Base-by-base conservation (phyloP, 2,888 invertebrate genomes). In the Agonopterix alstromeriana region DNA sequence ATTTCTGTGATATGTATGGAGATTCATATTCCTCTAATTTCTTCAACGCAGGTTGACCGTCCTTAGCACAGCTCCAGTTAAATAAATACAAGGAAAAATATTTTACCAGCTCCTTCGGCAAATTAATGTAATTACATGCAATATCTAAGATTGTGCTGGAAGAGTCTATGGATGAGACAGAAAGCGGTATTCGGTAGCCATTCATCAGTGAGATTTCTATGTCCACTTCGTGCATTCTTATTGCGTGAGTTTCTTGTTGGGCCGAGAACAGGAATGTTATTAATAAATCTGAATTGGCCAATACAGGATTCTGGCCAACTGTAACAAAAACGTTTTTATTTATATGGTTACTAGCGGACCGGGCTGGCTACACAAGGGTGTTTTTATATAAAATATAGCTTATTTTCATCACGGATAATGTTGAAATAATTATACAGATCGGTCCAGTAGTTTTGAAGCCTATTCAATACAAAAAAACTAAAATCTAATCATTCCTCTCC, bases 1-100 rank as follows among this genome's bases (percentile, higher is more conserved):
- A 93, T 73, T 94, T 94, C 61, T 96, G 93, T 48, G 98, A 97
- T 83, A 98, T 95, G 84, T 94, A 96, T 0, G 99, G 98, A 58
- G 98, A 97, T 90, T 99, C 99, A 90, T 98, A 99, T 79, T 98
- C 96, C 86, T 98, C 96, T 56, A 99, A 88, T 77, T 96, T 96
- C 60, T 98, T 92, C 54, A 98, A 87, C 65, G 97, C 93, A 87
- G 91, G 89, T 68, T 92, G 88, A 42, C 92, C 92, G 67, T 93
- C 91, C 64, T 92, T 92, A 40, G 93, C 93, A 72, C 93, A 92
- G 53, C 93, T 92, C 82, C 94, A 94, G 60, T 93, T 93, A 63
- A 97, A 93, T 54, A 98, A 90, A 85, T 94, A 99, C 49, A 99
- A 88, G 45, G 97, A 95, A 89, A 98, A 99, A 82, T 96, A 98